Percentiles rank a stretch among this genome's conserved stretches.
Conservation (phyloP, 2,797 vertebrate genomes). For the Leucoraja ocellata region DNA sequence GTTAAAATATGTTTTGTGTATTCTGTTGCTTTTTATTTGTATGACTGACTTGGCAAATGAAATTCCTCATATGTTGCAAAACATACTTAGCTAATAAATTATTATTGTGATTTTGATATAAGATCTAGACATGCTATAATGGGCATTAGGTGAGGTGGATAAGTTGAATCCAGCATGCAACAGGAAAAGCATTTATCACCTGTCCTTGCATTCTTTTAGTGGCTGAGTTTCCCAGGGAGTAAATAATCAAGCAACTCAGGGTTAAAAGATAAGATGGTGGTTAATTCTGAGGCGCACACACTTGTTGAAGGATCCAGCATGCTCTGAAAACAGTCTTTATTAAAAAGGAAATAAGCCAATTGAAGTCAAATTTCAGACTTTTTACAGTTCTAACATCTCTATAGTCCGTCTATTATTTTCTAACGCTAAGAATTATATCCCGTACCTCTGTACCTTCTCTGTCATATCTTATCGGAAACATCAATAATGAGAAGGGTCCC, state of each 20-base stretch:
- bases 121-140: background rate
- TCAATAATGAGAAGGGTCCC: too few species aligned
- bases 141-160: background rate
- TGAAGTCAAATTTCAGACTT: background rate
- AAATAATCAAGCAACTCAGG: background rate
- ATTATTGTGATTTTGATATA: too few species aligned
- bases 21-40: too few species aligned
- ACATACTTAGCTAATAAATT: too few species aligned
- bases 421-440: background rate
- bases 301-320: background rate
- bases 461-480: background rate
- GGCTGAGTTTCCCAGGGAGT: background rate
- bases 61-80: too few species aligned
- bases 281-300: background rate
- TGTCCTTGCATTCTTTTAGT: background rate
- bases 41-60: too few species aligned
- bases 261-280: background rate
- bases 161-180: background rate
- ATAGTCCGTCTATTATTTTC: background rate
- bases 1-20: too few species aligned
- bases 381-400: background rate
- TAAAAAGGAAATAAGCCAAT: background rate
- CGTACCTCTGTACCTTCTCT: background rate
- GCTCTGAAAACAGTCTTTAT: background rate
- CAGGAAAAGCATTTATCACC: background rate